Evolutionary conservation across 2,113 vertebrate genomes (phyloP), one percentile per base, ranked within the genome.

Genomic region (Otolemur garnettii): DNA sequence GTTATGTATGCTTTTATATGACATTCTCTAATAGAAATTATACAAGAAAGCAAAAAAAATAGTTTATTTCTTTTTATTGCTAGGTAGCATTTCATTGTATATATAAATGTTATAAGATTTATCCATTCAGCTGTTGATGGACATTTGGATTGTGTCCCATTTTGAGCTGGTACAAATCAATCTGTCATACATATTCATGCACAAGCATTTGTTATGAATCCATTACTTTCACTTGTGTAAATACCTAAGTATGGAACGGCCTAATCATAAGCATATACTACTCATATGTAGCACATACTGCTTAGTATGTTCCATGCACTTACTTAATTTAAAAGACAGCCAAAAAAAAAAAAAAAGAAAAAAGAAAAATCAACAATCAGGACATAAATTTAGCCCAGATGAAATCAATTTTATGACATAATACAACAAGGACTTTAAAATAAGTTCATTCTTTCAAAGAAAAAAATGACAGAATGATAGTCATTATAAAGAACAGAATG

Each of bases 91-190:
- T 88, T 14, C 50, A 26, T 69, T 84, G 11, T 71, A 59, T 28
- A 2, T 55, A 30, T n/a, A 77, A 45, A 13, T 50, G 8, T 50
- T 33, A 2, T 55, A 30, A 77, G 14, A 55, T 13, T 62, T 74
- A 66, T 3, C 38, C 19, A 38, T 57, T 80, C 60, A 86, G n/a
- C 45, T n/a, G 4, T 93, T 84, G 55, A 19, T 38, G 28, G 22
- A 78, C 21, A 82, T 82, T 79, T 79, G 50, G 28, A 35, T 50
- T 77, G 14, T 81, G 78, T 88, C 11, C 26, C 19, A 57, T 60
- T 86, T 92, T 66, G 79, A 26, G 15, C 10, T 50, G 38, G 80
- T 88, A 84, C 10, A 83, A 95, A 75, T 57, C 79, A 79, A 87
- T 21, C 14, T 53, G 15, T 50, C 17, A 11, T 74, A 86, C 93